Conservation (phyloP, 2,888 invertebrate species). For the Isoperla grammatica region DNA sequence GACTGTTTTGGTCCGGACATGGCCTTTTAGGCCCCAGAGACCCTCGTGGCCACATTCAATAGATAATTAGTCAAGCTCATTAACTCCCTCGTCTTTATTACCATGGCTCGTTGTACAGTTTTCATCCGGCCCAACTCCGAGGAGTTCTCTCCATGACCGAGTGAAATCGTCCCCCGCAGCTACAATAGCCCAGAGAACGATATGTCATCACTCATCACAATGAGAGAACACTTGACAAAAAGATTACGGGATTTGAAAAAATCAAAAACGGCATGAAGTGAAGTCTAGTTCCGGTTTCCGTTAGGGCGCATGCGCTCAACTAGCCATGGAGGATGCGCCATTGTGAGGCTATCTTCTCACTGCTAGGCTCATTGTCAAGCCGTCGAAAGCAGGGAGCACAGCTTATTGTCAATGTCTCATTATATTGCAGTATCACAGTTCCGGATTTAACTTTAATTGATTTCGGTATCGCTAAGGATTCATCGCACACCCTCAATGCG, state of each 20-base stretch:
- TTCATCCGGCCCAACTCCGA: background rate
- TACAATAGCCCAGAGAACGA: too few relatives aligned
- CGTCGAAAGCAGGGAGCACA: background rate
- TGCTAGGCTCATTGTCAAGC: slow-evolving; percentile 9
- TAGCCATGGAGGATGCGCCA: slow-evolving; percentile 26
- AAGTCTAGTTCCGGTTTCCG: slow-evolving; percentile 24
- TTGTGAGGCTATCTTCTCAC: slow-evolving; percentile 18
- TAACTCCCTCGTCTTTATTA: too few relatives aligned
- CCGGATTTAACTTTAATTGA: slow-evolving; percentile 58
- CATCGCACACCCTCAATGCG: background rate
- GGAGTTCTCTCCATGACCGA: slow-evolving; percentile 8
- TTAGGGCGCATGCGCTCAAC: slow-evolving; percentile 13
- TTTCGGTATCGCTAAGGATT: slow-evolving; percentile 37
- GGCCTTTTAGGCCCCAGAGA: too few relatives aligned
- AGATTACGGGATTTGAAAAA: slow-evolving; percentile 16
- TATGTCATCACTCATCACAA: background rate
- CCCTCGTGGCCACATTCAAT: too few relatives aligned
- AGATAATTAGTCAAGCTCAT: too few relatives aligned
- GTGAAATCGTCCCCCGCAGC: background rate
- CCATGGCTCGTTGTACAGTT: slow-evolving; percentile 1
- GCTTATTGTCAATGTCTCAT: slow-evolving; percentile 10
- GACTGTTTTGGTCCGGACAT: too few relatives aligned
- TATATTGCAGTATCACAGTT: slow-evolving; percentile 40
- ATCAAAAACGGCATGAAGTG: slow-evolving; percentile 19
- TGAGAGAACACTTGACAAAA: slow-evolving; percentile 18